These are phyloP conservation scores for Alentia gelatinosa DNA, from an alignment of 2,888 invertebrate species.

Conservation along the genomic window DNA sequence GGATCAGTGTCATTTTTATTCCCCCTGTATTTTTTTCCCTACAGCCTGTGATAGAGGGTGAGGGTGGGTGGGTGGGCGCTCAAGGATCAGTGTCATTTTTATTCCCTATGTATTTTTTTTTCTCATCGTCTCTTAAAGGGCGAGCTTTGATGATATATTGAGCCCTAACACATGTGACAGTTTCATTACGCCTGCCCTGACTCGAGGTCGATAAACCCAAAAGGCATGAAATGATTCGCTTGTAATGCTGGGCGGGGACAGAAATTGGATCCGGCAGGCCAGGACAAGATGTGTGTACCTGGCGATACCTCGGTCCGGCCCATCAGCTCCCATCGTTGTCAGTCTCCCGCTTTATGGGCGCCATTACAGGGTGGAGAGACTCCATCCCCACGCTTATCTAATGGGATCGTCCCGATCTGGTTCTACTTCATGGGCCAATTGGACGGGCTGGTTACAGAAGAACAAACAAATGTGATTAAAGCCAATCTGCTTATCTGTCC, in stretches of 20 bases:
- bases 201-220: slow-evolving; percentile 10
- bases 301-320: not conserved
- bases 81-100: too few relatives aligned
- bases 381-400: not conserved
- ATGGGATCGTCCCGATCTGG: not conserved
- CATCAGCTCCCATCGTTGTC: not conserved
- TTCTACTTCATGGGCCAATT: not conserved
- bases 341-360: not conserved
- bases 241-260: not conserved
- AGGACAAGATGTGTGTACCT: not conserved
- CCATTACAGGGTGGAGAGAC: not conserved
- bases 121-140: too few relatives aligned
- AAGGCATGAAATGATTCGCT: slow-evolving; percentile 32
- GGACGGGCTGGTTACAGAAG: not conserved
- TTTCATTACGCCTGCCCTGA: not conserved
- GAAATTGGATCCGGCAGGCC: not conserved
- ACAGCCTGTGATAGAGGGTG: too few relatives aligned
- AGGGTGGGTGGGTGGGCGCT: too few relatives aligned
- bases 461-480: slow-evolving; percentile 20
- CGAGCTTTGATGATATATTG: slow-evolving; percentile 18
- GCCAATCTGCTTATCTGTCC: not conserved
- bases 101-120: not conserved
- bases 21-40: too few relatives aligned
- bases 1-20: too few relatives aligned
- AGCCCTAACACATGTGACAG: slow-evolving; percentile 8